Percentiles rank a stretch among this genome's conserved stretches.
phyloP scores from a whole-genome alignment of 2,797 vertebrate species.

The Capromys pilorides region DNA sequence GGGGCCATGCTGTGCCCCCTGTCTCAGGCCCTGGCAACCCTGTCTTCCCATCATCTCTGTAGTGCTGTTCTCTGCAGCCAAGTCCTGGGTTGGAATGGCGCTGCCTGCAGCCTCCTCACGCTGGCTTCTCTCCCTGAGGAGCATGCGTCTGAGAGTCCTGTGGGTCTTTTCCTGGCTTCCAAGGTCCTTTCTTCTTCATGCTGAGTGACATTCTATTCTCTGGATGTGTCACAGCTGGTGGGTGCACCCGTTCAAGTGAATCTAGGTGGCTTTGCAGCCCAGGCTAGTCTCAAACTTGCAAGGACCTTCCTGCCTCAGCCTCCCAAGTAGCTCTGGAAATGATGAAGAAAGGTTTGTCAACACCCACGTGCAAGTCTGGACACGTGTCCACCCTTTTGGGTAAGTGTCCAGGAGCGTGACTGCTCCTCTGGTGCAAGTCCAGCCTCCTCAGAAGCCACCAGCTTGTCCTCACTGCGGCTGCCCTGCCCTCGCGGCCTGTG shows the following conservation, averaged over 20 bases:
- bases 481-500: not conserved
- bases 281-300: too few species aligned
- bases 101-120: not conserved
- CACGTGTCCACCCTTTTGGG: not conserved
- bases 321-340: not conserved
- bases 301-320: too few species aligned
- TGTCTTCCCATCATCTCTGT: not conserved
- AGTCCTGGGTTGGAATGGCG: not conserved
- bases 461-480: not conserved
- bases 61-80: not conserved
- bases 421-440: not conserved
- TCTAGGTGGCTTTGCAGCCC: not conserved
- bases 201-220: not conserved
- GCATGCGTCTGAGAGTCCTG: not conserved
- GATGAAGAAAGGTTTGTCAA: not conserved
- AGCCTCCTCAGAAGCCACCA: not conserved
- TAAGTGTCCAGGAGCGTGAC: not conserved
- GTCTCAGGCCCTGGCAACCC: not conserved
- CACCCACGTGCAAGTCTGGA: not conserved
- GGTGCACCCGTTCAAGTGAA: not conserved
- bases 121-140: not conserved
- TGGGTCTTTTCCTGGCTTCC: not conserved
- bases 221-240: not conserved
- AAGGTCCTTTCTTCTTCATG: not conserved
- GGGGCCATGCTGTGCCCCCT: not conserved